Percentiles rank a stretch among this genome's conserved stretches.
These are phyloP conservation scores for Entosphenus tridentatus DNA, from an alignment of 2,113 vertebrate genomes.

Conservation along the genomic window DNA sequence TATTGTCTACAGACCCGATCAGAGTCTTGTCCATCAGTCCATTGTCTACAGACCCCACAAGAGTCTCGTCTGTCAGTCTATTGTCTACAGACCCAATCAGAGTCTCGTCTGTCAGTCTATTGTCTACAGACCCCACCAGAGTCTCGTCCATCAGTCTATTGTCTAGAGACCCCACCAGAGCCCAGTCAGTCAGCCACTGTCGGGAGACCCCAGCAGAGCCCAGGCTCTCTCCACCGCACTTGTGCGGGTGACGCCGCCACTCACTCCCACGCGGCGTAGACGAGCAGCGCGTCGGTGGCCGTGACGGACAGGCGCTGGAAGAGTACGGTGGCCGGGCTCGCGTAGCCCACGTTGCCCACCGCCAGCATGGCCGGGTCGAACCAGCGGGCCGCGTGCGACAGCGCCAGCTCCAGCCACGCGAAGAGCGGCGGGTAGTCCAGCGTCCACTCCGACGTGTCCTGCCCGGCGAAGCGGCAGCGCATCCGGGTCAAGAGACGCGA, in stretches of 20 bases:
- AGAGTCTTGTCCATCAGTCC: no score
- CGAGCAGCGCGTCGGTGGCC: conserved; percentile 40
- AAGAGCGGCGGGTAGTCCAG: conserved; percentile 89
- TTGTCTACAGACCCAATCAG: no score
- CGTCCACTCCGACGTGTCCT: conserved; percentile 77
- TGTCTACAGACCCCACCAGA: no score
- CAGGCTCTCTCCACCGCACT: no score
- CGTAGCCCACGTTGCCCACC: conserved; percentile 46
- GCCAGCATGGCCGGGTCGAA: conserved; percentile 57
- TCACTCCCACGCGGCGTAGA: conserved; percentile 57
- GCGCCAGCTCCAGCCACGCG: conserved; percentile 57
- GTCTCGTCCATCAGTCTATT: no score
- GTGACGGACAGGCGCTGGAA: conserved; percentile 79
- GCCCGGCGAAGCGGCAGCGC: background rate
- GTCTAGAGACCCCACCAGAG: no score
- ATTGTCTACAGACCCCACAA: no score
- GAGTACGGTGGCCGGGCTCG: conserved; percentile 31
- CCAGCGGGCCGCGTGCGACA: conserved; percentile 44
- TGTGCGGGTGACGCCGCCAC: conserved; percentile 15
- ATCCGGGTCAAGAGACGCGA: background rate
- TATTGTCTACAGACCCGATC: no score
- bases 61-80: no score
- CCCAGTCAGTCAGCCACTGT: no score
- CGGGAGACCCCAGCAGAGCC: no score
- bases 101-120: no score